Evolutionary conservation across 30 jellyfish, hydroid and myxozoan species (phyloP), one percentile per base, ranked within the genome.

Genomic region (Turritopsis dohrnii): DNA sequence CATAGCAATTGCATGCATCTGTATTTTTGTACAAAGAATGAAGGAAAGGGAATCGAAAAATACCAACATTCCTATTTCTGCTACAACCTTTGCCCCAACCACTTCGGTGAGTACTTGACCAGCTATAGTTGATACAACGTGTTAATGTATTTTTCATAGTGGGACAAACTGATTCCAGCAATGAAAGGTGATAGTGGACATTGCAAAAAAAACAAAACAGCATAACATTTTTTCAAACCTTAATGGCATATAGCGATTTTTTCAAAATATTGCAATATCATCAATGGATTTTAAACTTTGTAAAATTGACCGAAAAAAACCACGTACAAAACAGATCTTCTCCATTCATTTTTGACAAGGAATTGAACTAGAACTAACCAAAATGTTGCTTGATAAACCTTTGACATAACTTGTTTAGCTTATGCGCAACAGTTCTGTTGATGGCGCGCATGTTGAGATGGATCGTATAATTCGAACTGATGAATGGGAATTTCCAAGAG

Each of bases 401-500:
- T 41, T 41, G 60, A 3, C 60, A 41, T 41, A 5, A 3, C 66
- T n/a, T 19, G 20, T 20, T 16, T 21, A 81, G 82, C 26, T 90
- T 25, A 53, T 88, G 71, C 86, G 96, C 5, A 91, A 89, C 5
- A 80, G 92, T 22, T 88, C 89, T 31, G 75, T 81, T 88, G 89
- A 94, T 20, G 84, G 91, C 28, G 94, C 80, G 8, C 31, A 81
- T 30, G 41, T 84, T 65, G 98, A 93, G 54, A 79, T 85, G 94
- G 89, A 88, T 8, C 98, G 96, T 27, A 31, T 93, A 84, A 16
- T 88, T 75, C 71, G 86, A 7, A 21, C 89, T 23, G 98, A 93
- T 84, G 95, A 85, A 26, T 93, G 98, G 98, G 98, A 93, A 80
- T 93, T 93, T 82, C 98, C 98, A 8, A 82, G 96, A 24, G 96